Percentiles rank a stretch among this genome's conserved stretches.
Evolutionary conservation across 1,140 invertebrate genomes (phyloP).

Genomic region (Agrilus planipennis): DNA sequence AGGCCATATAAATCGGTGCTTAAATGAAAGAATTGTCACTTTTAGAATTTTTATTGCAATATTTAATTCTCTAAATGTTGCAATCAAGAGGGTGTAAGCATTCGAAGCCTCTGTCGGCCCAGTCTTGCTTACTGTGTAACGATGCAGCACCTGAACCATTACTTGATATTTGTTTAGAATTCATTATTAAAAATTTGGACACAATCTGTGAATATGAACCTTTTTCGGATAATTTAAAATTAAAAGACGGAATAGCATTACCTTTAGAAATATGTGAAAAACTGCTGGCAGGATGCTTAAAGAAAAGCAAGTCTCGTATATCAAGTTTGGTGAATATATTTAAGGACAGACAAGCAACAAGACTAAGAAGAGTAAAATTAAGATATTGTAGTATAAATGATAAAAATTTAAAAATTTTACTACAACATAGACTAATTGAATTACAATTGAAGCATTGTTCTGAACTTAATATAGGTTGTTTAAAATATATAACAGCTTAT

Average conservation of each 20-base stretch:
- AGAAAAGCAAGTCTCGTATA: slow-evolving; percentile 44
- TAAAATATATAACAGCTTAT: slow-evolving; percentile 33
- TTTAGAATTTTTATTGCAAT: not conserved
- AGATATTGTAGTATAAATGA: slow-evolving; percentile 58
- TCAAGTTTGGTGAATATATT: slow-evolving; percentile 63
- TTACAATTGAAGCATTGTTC: slow-evolving; percentile 62
- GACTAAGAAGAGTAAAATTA: slow-evolving; percentile 56
- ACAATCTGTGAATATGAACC: slow-evolving; percentile 40
- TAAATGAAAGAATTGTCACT: not conserved
- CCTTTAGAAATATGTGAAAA: slow-evolving; percentile 62
- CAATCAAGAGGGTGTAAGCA: slow-evolving; percentile 27
- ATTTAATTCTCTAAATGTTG: slow-evolving; percentile 25
- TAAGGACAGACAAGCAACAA: slow-evolving; percentile 49
- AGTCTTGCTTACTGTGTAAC: slow-evolving; percentile 29
- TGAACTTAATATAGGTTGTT: slow-evolving; percentile 41
- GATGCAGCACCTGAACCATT: slow-evolving; percentile 34
- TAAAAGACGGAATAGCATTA: slow-evolving; percentile 43
- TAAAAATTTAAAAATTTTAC: slow-evolving; percentile 50
- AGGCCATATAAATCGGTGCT: slow-evolving; percentile 1
- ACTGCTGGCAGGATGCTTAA: slow-evolving; percentile 46
- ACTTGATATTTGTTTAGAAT: slow-evolving; percentile 49
- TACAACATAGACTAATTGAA: slow-evolving; percentile 57
- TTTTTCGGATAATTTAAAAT: slow-evolving; percentile 29
- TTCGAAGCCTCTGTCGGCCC: slow-evolving; percentile 23
- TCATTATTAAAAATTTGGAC: slow-evolving; percentile 49